phyloP scores from a whole-genome alignment of 2,113 vertebrate species.

The Rhinolophus ferrumequinum region DNA sequence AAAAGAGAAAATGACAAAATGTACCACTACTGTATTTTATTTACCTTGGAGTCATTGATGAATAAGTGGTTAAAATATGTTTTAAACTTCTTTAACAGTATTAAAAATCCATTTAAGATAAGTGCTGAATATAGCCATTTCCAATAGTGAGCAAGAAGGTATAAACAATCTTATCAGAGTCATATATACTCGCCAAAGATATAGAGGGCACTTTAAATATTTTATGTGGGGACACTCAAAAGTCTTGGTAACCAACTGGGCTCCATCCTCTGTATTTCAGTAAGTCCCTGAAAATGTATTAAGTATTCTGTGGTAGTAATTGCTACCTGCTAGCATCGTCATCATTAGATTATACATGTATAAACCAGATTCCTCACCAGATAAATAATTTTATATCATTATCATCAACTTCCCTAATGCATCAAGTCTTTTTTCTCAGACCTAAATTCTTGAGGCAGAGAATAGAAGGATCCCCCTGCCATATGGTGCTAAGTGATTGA shows the following conservation, averaged over 20 bases:
- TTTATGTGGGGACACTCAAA: background rate
- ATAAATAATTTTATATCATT: background rate
- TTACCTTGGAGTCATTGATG: conserved; percentile 24
- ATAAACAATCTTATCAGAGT: conserved; percentile 11
- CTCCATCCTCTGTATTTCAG: background rate
- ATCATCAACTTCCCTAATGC: background rate
- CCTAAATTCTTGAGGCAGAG: conserved; percentile 11
- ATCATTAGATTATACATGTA: background rate
- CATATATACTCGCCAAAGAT: background rate
- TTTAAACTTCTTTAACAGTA: background rate
- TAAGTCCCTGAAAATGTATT: background rate
- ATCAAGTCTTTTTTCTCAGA: background rate
- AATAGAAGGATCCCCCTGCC: background rate
- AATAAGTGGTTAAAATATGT: conserved; percentile 3
- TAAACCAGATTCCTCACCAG: background rate
- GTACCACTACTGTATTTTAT: background rate
- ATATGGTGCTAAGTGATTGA: background rate
- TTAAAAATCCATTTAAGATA: conserved; percentile 48
- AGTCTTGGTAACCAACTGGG: background rate
- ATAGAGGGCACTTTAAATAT: background rate
- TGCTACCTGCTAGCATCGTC: background rate
- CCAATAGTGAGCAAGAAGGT: conserved; percentile 1
- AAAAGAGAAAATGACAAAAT: background rate
- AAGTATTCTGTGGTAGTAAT: background rate
- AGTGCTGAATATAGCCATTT: conserved; percentile 42